Conservation (phyloP, 2,113 vertebrate genomes). For the Candoia aspera region DNA sequence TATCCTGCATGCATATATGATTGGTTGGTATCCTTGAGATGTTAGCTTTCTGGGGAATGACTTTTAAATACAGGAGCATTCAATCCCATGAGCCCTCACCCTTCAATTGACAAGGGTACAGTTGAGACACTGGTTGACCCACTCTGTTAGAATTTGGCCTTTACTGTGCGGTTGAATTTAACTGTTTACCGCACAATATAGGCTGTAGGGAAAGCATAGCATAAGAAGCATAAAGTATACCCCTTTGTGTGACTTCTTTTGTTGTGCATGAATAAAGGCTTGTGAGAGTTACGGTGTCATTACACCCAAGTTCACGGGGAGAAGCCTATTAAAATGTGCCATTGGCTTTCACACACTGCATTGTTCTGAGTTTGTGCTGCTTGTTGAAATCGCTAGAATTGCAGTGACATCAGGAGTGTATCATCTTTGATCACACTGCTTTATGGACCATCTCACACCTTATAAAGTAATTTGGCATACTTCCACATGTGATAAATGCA, state of each 20-base stretch:
- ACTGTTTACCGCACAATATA: background rate
- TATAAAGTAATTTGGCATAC: background rate
- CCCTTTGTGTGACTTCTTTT: background rate
- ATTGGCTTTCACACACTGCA: background rate
- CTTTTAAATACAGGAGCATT: background rate
- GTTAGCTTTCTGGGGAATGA: background rate
- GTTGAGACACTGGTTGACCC: background rate
- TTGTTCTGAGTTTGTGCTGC: background rate
- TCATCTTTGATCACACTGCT: background rate
- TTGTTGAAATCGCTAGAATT: background rate
- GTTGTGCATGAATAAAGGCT: background rate
- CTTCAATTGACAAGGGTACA: background rate
- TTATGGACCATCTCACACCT: background rate
- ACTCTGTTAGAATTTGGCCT: background rate
- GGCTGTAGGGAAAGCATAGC: background rate
- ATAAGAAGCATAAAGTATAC: background rate
- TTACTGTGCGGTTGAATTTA: background rate
- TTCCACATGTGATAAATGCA: background rate
- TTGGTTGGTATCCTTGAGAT: background rate
- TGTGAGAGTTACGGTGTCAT: background rate
- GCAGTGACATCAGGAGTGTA: background rate
- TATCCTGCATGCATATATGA: background rate
- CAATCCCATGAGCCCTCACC: background rate
- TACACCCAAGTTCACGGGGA: background rate
- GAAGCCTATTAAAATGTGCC: background rate